Conservation (phyloP, 2,888 invertebrate genomes). For the Torymus aiolomorphi region DNA sequence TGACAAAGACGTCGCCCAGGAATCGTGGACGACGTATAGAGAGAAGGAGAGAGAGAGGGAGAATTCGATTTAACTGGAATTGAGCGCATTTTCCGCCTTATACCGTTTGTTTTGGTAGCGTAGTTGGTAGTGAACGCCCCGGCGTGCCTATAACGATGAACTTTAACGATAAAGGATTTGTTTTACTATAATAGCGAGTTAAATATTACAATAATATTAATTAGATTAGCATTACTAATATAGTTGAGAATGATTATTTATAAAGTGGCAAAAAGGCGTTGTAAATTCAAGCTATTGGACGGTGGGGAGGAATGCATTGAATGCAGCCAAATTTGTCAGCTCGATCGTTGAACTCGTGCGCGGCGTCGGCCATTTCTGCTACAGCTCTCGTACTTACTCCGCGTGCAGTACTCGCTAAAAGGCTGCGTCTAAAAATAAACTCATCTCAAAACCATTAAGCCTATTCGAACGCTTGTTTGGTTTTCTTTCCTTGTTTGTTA, state of each 20-base stretch:
- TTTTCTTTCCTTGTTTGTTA: no score
- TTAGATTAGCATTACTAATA: not conserved
- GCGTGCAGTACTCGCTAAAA: constrained; percentile 6
- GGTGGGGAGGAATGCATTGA: not conserved
- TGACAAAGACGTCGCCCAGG: constrained; percentile 48
- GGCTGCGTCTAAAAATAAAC: constrained; percentile 14
- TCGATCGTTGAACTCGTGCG: constrained; percentile 31
- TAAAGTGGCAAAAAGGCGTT: not conserved
- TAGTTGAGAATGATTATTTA: not conserved
- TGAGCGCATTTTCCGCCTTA: not conserved
- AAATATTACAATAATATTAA: not conserved
- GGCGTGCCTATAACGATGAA: constrained; percentile 1
- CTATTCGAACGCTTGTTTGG: not conserved
- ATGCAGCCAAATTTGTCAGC: constrained; percentile 34
- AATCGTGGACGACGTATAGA: not conserved
- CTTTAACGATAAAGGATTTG: not conserved
- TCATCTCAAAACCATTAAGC: constrained; percentile 18
- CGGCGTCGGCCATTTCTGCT: constrained; percentile 1
- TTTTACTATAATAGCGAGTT: no score
- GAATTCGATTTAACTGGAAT: constrained; percentile 40
- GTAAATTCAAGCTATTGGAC: not conserved
- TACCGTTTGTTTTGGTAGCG: constrained; percentile 26
- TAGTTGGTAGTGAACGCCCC: not conserved
- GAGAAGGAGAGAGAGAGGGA: constrained; percentile 34
- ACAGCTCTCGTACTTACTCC: not conserved